phyloP scores from a whole-genome alignment of 2,797 vertebrate species.

The Silurus aristotelis region DNA sequence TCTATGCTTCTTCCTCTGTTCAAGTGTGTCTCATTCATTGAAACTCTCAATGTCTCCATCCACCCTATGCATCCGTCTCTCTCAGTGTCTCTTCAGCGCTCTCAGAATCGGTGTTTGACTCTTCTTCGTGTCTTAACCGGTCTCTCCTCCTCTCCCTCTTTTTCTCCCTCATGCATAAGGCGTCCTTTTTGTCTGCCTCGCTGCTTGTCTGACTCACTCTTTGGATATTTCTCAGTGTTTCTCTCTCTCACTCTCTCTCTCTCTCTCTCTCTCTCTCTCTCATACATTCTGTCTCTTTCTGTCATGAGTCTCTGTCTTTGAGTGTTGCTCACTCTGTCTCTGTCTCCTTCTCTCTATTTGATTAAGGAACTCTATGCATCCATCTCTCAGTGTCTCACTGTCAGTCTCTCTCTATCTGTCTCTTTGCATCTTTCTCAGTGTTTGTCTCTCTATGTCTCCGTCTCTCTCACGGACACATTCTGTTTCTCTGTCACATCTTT shows the following conservation, averaged over 20 bases:
- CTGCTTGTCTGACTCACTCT: too few relatives aligned
- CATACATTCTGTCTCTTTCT: neutral
- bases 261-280: neutral
- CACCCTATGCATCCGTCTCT: conserved; percentile 15
- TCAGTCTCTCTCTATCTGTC: too few relatives aligned
- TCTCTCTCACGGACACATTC: too few relatives aligned
- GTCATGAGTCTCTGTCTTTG: too few relatives aligned
- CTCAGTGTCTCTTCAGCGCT: neutral
- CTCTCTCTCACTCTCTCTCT: neutral
- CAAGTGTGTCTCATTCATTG: too few relatives aligned
- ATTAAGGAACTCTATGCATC: neutral
- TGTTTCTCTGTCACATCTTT: too few relatives aligned
- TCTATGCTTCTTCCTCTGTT: neutral
- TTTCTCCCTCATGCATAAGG: too few relatives aligned
- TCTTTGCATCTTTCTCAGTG: too few relatives aligned
- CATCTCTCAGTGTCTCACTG: neutral
- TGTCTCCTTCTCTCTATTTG: neutral
- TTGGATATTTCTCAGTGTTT: neutral
- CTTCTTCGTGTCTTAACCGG: too few relatives aligned
- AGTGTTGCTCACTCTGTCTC: neutral
- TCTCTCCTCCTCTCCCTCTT: neutral
- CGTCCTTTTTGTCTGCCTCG: neutral
- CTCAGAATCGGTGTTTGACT: too few relatives aligned
- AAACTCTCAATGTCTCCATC: neutral
- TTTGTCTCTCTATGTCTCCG: too few relatives aligned